Conservation (phyloP, 2,113 vertebrate genomes). For the Sturnira hondurensis region DNA sequence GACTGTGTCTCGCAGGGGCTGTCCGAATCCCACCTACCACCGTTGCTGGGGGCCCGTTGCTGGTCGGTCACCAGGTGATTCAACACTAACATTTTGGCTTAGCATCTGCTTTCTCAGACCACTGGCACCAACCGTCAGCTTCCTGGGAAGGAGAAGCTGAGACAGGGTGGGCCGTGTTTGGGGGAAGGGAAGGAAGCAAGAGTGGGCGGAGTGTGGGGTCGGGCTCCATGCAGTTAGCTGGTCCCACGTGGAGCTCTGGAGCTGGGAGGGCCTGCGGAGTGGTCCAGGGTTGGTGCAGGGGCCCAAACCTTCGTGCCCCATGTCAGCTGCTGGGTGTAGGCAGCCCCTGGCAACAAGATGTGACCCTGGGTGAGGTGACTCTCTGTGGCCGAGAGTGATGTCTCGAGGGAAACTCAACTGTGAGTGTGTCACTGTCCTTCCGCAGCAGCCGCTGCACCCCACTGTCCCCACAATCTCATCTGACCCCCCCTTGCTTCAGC, state of each 20-base stretch:
- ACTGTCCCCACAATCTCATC: neutral
- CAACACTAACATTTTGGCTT: neutral
- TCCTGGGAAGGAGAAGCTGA: neutral
- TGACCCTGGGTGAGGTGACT: neutral
- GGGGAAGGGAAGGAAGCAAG: neutral
- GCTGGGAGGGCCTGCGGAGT: neutral
- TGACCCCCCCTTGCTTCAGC: neutral
- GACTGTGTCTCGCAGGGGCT: neutral
- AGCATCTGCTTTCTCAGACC: neutral
- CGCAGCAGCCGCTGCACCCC: accelerated
- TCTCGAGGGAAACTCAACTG: neutral
- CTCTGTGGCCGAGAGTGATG: neutral
- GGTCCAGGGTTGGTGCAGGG: neutral
- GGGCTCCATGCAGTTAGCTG: neutral
- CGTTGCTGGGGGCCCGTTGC: neutral
- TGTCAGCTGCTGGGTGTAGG: neutral
- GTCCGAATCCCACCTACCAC: no score
- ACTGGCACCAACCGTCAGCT: neutral
- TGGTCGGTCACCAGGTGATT: neutral
- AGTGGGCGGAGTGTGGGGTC: neutral
- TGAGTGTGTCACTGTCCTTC: neutral
- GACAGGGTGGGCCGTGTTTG: neutral
- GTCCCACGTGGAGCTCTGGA: neutral
- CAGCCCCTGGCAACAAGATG: neutral
- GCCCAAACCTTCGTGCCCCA: neutral